A percentile compares a stretch with the other conserved stretches of the same genome.
These are phyloP conservation scores for Leptobrachium leishanense DNA, from an alignment of 2,113 vertebrate species.

Conservation along the genomic window DNA sequence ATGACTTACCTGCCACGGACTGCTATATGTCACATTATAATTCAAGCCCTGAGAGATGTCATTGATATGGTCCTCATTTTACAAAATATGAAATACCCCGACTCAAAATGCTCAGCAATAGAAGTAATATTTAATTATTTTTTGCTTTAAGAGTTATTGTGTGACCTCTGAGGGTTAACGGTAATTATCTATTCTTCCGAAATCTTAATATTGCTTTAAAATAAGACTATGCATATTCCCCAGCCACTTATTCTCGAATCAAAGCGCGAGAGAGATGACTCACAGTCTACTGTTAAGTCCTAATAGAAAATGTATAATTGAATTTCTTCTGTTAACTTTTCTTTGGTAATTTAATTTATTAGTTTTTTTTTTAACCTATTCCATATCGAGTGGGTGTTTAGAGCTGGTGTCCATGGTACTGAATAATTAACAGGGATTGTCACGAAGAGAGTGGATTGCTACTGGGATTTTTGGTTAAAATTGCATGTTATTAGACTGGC, in stretches of 20 bases:
- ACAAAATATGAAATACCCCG: not conserved
- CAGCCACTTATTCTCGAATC: constrained; percentile 18
- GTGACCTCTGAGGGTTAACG: constrained; percentile 4
- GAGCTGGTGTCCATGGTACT: not conserved
- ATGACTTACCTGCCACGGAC: not conserved
- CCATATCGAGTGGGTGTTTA: not conserved
- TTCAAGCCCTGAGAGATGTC: too few relatives aligned
- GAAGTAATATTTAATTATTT: not conserved
- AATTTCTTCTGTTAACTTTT: constrained; percentile 28
- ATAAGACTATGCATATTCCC: constrained; percentile 36
- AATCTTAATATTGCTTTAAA: constrained; percentile 17
- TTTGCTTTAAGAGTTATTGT: not conserved
- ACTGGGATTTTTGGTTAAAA: not conserved
- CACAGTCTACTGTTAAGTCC: constrained; percentile 35
- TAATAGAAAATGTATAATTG: constrained; percentile 42
- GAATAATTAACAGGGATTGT: not conserved
- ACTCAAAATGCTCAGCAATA: not conserved
- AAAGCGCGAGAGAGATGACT: constrained; percentile 36
- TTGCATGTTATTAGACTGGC: not conserved
- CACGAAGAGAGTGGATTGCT: not conserved
- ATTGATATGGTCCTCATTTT: too few relatives aligned
- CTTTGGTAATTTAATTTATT: not conserved
- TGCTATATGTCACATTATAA: not conserved
- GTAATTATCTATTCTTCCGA: constrained; percentile 18
- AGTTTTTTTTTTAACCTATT: constrained; percentile 16